Conservation (phyloP, 2,113 vertebrate species). For the Scatophagus argus region DNA sequence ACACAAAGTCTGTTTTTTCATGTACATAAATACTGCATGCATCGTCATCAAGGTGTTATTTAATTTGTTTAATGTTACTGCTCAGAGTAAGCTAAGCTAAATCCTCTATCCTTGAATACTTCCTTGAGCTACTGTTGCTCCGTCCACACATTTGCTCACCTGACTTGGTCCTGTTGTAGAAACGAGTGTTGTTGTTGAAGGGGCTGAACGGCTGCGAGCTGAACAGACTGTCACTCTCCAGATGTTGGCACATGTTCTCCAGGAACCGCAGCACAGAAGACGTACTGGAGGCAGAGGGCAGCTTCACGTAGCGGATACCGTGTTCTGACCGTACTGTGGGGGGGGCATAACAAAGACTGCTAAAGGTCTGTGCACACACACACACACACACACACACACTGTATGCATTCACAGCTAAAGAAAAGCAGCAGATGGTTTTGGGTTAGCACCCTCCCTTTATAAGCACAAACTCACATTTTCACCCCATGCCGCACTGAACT, state of each 20-base stretch:
- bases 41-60: too few species aligned
- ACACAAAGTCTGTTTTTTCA: too few species aligned
- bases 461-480: conserved; percentile 50
- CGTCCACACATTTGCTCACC: conserved; percentile 53
- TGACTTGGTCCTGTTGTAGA: conserved; percentile 79
- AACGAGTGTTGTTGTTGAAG: conserved; percentile 73
- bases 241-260: conserved; percentile 94
- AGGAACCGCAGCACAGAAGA: conserved; percentile 95
- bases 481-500: conserved; percentile 36
- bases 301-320: conserved; percentile 91
- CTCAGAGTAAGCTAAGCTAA: neutral
- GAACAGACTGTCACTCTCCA: conserved; percentile 95
- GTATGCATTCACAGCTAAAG: conserved; percentile 48
- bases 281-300: conserved; percentile 94
- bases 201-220: conserved; percentile 96
- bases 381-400: conserved; percentile 31
- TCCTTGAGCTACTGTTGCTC: neutral
- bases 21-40: too few species aligned
- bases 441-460: conserved; percentile 62
- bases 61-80: neutral
- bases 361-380: conserved; percentile 30
- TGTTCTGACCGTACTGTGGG: conserved; percentile 91
- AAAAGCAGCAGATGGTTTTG: conserved; percentile 78
- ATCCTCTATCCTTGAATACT: too few species aligned
- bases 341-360: conserved; percentile 45